Conservation (phyloP, 2,113 vertebrate species). For the Carassius gibelio region DNA sequence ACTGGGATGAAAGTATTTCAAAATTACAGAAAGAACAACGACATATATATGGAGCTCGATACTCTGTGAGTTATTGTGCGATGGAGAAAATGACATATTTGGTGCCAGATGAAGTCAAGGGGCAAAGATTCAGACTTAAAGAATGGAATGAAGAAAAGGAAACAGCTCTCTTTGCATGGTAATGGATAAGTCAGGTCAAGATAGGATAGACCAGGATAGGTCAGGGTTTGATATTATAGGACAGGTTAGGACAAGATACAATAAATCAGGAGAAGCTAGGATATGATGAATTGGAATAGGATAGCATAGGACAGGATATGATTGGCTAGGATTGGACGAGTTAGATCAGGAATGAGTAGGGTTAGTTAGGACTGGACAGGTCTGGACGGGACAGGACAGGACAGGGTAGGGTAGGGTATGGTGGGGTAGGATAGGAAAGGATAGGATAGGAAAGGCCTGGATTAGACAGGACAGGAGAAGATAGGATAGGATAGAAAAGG, state of each 20-base stretch:
- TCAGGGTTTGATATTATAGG: no score
- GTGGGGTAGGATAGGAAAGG: background rate
- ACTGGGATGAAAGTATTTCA: conserved; percentile 52
- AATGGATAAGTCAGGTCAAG: background rate
- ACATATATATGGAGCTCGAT: conserved; percentile 44
- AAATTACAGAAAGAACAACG: conserved; percentile 32
- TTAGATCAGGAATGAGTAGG: no score
- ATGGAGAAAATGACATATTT: conserved; percentile 46
- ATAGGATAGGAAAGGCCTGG: no score
- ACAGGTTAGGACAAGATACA: background rate
- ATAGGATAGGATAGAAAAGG: no score
- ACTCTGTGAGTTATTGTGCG: conserved; percentile 28
- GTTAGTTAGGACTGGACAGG: no score
- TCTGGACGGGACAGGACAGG: background rate
- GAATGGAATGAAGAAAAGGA: background rate
- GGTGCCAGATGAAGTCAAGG: conserved; percentile 28
- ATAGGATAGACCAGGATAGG: background rate
- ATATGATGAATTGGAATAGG: background rate
- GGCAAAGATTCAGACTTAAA: background rate
- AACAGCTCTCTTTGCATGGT: background rate
- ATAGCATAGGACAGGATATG: background rate
- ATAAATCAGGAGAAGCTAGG: background rate
- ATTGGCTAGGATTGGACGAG: no score
- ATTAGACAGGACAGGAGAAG: no score
- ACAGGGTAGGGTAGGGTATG: background rate